phyloP scores from a whole-genome alignment of 1,140 invertebrate species.

The Zaprionus davidi region DNA sequence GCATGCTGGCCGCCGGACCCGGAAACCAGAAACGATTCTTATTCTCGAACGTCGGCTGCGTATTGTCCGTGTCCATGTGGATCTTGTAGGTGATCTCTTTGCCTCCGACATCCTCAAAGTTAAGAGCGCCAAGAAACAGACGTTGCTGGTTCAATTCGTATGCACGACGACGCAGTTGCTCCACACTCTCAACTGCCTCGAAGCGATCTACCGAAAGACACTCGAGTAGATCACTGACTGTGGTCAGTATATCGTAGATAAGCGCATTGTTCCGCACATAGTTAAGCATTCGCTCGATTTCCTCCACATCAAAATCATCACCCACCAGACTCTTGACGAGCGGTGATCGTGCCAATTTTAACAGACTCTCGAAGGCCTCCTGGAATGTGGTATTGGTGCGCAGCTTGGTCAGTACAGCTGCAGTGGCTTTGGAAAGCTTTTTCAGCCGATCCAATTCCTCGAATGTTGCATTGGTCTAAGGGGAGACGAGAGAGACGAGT shows the following conservation, averaged over 20 bases:
- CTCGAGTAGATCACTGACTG: constrained; percentile 85
- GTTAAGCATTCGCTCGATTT: constrained; percentile 62
- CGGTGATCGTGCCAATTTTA: constrained; percentile 78
- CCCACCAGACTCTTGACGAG: constrained; percentile 74
- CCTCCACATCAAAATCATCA: constrained; percentile 67
- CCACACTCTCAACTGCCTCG: constrained; percentile 84
- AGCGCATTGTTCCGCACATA: constrained; percentile 69
- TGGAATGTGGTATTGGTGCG: constrained; percentile 68
- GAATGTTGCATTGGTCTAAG: constrained; percentile 86
- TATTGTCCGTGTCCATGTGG: constrained; percentile 89
- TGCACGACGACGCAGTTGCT: constrained; percentile 85
- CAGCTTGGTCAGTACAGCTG: constrained; percentile 61
- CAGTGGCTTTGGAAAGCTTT: constrained; percentile 49
- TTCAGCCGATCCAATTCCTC: constrained; percentile 85
- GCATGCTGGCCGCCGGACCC: constrained; percentile 87
- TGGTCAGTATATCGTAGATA: constrained; percentile 70
- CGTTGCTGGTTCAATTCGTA: constrained; percentile 84
- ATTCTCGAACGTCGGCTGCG: constrained; percentile 87
- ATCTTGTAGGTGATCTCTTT: constrained; percentile 86
- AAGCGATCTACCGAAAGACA: constrained; percentile 88
- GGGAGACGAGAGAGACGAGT: not conserved
- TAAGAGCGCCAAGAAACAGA: constrained; percentile 73
- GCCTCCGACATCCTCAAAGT: constrained; percentile 69
- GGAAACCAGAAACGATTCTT: constrained; percentile 88
- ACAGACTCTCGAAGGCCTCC: constrained; percentile 66